Percentiles rank a stretch among this genome's conserved stretches.
Evolutionary conservation across 1,140 invertebrate species (phyloP).

Genomic region (Fopius arisanus): DNA sequence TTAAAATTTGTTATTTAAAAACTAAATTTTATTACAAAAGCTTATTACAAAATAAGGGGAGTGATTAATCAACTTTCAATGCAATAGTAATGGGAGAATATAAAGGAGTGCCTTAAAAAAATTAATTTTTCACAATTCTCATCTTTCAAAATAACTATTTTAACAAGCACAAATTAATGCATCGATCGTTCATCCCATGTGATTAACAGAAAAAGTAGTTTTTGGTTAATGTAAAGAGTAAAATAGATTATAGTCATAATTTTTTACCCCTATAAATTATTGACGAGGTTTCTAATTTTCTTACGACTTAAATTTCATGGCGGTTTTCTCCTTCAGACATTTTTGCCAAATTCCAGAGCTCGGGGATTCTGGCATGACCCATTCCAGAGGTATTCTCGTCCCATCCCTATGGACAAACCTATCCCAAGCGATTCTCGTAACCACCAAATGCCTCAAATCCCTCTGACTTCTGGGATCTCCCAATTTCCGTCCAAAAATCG

Average conservation of each 20-base stretch:
- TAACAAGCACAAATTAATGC: too few species aligned
- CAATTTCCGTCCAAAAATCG: conserved; percentile 53
- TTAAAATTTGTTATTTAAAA: not conserved
- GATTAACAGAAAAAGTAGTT: too few species aligned
- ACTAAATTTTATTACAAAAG: conserved; percentile 7
- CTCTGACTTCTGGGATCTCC: conserved; percentile 44
- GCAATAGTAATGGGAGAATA: not conserved
- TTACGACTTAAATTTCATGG: too few species aligned
- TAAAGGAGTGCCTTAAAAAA: not conserved
- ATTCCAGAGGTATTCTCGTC: conserved; percentile 66
- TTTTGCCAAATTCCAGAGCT: conserved; percentile 59
- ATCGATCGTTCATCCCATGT: too few species aligned
- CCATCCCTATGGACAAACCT: conserved; percentile 59
- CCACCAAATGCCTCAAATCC: conserved; percentile 58
- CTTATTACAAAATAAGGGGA: not conserved
- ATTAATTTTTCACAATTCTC: not conserved
- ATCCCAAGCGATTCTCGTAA: conserved; percentile 66
- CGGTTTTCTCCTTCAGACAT: conserved; percentile 52
- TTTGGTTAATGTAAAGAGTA: too few species aligned
- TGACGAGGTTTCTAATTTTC: too few species aligned
- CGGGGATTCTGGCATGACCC: conserved; percentile 63
- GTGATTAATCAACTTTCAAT: not conserved
- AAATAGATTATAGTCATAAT: too few species aligned
- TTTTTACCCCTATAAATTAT: too few species aligned
- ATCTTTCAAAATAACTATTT: not conserved